phyloP scores from a whole-genome alignment of 2,888 invertebrate species.

The Drosophila helvetica region DNA sequence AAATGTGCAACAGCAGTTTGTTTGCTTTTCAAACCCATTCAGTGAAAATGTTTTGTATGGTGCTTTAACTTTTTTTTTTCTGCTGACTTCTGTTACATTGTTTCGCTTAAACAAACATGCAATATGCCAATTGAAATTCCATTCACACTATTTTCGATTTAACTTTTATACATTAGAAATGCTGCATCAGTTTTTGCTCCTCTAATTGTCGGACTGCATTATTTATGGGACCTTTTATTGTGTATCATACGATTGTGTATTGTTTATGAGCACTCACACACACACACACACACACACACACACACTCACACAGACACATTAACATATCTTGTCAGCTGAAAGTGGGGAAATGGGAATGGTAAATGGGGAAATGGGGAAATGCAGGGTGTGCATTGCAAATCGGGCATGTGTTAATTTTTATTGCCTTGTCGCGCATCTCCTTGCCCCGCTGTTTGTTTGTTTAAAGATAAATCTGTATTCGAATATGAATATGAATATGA shows the following conservation, averaged over 20 bases:
- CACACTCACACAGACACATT: slow-evolving; percentile 9
- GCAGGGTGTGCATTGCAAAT: slow-evolving; percentile 14
- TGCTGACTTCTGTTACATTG: slow-evolving; percentile 10
- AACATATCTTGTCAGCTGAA: slow-evolving; percentile 22
- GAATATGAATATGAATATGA: slow-evolving; percentile 29
- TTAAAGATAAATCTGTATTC: slow-evolving; percentile 47
- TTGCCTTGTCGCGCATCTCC: slow-evolving; percentile 50
- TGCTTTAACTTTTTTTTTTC: not conserved
- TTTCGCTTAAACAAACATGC: slow-evolving; percentile 40
- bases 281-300: too few relatives aligned
- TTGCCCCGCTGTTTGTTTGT: slow-evolving; percentile 48
- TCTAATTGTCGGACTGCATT: slow-evolving; percentile 63
- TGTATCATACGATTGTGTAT: slow-evolving; percentile 42
- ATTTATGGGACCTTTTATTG: slow-evolving; percentile 52
- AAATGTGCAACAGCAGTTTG: slow-evolving; percentile 32
- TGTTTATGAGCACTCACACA: slow-evolving; percentile 45
- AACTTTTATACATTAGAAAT: slow-evolving; percentile 38
- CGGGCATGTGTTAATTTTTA: slow-evolving; percentile 62
- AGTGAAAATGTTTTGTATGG: slow-evolving; percentile 8
- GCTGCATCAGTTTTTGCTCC: slow-evolving; percentile 25
- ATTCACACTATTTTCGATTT: slow-evolving; percentile 57
- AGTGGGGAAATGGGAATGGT: slow-evolving; percentile 12
- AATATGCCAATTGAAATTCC: slow-evolving; percentile 44
- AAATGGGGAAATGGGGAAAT: slow-evolving; percentile 2
- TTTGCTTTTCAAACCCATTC: slow-evolving; percentile 19